These are phyloP conservation scores for Eretmocerus hayati DNA, from an alignment of 2,888 invertebrate genomes.

Conservation along the genomic window DNA sequence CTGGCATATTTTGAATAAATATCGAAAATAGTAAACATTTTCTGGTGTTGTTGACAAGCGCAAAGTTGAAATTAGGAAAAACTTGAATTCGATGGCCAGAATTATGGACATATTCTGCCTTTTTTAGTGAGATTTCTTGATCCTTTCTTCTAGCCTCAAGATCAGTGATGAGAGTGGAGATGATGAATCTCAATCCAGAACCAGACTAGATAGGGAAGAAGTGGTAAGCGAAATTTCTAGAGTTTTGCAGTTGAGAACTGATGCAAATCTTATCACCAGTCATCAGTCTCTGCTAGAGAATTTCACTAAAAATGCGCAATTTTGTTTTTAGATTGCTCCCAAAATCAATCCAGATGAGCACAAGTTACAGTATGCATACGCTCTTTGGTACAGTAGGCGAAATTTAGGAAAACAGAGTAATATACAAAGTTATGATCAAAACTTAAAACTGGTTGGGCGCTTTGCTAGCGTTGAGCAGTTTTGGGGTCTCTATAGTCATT, in stretches of 20 bases:
- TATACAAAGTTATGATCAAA: constrained; percentile 61
- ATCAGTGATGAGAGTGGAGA: constrained; percentile 62
- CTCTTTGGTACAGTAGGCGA: constrained; percentile 76
- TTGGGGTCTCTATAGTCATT: constrained; percentile 92
- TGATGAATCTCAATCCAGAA: constrained; percentile 52
- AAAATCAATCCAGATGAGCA: constrained; percentile 81
- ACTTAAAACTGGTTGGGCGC: constrained; percentile 80
- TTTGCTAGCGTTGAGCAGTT: constrained; percentile 94
- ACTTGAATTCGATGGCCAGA: background rate
- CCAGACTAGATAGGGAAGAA: constrained; percentile 39
- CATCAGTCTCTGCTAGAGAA: background rate
- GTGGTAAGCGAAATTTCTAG: constrained; percentile 35
- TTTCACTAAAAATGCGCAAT: background rate
- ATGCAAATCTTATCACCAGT: background rate
- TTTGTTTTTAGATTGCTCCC: constrained; percentile 55
- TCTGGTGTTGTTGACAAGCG: too few relatives aligned
- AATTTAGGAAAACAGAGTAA: constrained; percentile 55
- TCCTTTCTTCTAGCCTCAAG: too few relatives aligned
- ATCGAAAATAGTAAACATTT: background rate
- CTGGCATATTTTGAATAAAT: constrained; percentile 8
- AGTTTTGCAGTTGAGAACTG: background rate
- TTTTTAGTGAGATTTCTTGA: too few relatives aligned
- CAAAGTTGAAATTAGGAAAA: background rate
- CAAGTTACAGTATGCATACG: constrained; percentile 87
- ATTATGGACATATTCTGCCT: background rate